Evolutionary conservation across 1,140 invertebrate species (phyloP).

Genomic region (Neoseiulus cucumeris): DNA sequence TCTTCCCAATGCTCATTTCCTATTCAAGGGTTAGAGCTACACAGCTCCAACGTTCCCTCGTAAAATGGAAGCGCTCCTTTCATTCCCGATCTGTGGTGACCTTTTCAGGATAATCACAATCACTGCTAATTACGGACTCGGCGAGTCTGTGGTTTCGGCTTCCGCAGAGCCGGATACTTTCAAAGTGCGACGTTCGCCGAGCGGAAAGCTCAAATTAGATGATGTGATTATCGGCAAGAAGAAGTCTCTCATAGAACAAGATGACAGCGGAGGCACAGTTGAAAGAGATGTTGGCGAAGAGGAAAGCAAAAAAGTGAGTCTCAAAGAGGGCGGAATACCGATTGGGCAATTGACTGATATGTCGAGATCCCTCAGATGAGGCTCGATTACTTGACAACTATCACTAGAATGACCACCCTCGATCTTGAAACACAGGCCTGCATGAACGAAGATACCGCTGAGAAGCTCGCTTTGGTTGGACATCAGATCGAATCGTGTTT

Average conservation of each 20-base stretch:
- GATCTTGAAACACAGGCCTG: background rate
- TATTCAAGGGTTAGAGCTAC: too few relatives aligned
- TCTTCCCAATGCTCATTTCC: too few relatives aligned
- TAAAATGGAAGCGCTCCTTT: too few relatives aligned
- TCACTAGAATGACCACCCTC: too few relatives aligned
- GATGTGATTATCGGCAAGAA: background rate
- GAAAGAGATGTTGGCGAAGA: background rate
- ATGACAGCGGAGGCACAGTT: background rate
- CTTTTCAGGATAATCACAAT: conserved; percentile 35
- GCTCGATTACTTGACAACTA: too few relatives aligned
- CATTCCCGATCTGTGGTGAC: too few relatives aligned
- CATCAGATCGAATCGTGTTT: background rate
- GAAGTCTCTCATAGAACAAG: background rate
- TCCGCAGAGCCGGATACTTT: conserved; percentile 48
- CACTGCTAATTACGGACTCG: conserved; percentile 57
- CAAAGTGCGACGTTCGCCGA: conserved; percentile 25
- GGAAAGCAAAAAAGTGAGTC: background rate
- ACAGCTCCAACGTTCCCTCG: too few relatives aligned
- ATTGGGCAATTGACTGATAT: too few relatives aligned
- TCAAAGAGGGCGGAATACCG: too few relatives aligned
- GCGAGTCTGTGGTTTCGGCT: conserved; percentile 58
- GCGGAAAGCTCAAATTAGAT: background rate
- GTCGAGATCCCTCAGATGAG: too few relatives aligned
- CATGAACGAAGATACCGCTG: background rate
- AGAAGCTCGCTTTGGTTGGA: background rate